phyloP scores from a whole-genome alignment of 2,888 invertebrate genomes.

The Lydus trimaculatus region DNA sequence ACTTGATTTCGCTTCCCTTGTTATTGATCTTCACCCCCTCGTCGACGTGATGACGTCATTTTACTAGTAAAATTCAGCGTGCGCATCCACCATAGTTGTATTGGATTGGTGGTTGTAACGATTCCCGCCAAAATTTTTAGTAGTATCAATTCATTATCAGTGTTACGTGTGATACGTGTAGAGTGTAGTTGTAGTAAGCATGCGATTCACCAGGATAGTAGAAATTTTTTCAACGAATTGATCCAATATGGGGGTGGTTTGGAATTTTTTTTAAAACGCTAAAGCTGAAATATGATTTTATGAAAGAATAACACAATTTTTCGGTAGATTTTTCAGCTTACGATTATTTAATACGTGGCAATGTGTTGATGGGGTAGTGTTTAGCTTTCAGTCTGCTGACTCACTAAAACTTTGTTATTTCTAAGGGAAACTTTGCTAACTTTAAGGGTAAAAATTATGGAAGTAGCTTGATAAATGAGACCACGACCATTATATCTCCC shows the following conservation, averaged over 20 bases:
- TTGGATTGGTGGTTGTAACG: slow-evolving; percentile 44
- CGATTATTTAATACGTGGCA: not conserved
- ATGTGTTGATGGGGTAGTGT: not conserved
- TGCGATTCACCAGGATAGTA: slow-evolving; percentile 42
- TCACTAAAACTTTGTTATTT: not conserved
- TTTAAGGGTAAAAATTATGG: not conserved
- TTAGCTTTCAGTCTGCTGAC: not conserved
- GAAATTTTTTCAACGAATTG: not conserved
- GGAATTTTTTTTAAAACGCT: not conserved
- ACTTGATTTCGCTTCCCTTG: slow-evolving; percentile 52
- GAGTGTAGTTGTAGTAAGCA: slow-evolving; percentile 39
- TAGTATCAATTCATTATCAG: slow-evolving; percentile 48
- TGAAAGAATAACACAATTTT: not conserved
- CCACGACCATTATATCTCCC: no score
- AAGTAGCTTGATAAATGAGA: no score
- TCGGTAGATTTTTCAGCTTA: not conserved
- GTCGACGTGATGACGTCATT: slow-evolving; percentile 44
- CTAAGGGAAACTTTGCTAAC: not conserved
- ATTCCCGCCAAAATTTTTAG: slow-evolving; percentile 55
- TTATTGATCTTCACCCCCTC: slow-evolving; percentile 50
- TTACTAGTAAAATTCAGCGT: slow-evolving; percentile 36
- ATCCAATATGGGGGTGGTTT: not conserved
- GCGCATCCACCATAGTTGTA: slow-evolving; percentile 36
- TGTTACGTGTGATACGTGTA: slow-evolving; percentile 30
- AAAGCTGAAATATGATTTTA: not conserved